Evolutionary conservation across 2,797 vertebrate genomes (phyloP).

Genomic region (Schizopygopsis malacanthus): DNA sequence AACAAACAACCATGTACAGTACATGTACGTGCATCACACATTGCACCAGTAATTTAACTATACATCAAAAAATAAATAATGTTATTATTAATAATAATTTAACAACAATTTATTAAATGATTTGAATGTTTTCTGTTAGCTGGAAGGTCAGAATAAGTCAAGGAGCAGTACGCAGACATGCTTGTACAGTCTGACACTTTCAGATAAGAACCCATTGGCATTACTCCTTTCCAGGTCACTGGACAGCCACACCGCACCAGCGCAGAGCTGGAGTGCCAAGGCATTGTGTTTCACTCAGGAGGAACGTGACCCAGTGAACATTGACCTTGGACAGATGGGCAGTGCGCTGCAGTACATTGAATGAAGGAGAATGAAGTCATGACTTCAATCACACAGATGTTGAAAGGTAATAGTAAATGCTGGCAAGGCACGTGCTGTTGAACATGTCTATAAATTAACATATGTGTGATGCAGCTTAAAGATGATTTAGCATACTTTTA

Average conservation of each 20-base stretch:
- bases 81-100: no score
- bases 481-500: neutral
- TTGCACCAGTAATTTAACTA: neutral
- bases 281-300: constrained; percentile 40
- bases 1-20: neutral
- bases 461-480: neutral
- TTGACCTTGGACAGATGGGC: constrained; percentile 28
- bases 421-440: neutral
- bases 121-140: neutral
- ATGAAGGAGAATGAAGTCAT: constrained; percentile 18
- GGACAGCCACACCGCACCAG: constrained; percentile 11
- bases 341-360: constrained; percentile 17
- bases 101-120: neutral
- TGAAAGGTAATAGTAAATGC: constrained; percentile 19
- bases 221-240: constrained; percentile 45
- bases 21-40: neutral
- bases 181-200: constrained; percentile 16
- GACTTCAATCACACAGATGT: constrained; percentile 19
- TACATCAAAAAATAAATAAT: neutral
- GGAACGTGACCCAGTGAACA: constrained; percentile 41
- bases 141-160: neutral
- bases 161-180: neutral
- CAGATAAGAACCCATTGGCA: constrained; percentile 42
- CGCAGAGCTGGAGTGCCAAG: constrained; percentile 14
- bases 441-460: constrained; percentile 27